A percentile compares a stretch with the other conserved stretches of the same genome.
Conservation (phyloP, 2,888 invertebrate species). For the Nomada ruficornis region DNA sequence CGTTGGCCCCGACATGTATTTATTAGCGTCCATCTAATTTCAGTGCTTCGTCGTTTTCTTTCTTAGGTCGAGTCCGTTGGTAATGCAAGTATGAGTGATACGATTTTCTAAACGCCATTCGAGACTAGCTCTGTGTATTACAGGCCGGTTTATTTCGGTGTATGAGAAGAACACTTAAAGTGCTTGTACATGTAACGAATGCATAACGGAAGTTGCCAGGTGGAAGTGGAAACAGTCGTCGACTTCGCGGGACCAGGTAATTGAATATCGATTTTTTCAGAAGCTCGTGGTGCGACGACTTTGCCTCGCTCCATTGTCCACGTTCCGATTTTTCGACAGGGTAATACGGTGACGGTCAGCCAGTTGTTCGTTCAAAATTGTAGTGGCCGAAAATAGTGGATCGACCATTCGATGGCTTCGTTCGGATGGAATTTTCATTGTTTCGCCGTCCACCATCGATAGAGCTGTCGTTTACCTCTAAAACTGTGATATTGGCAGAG, state of each 20-base stretch:
- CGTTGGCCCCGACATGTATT: too few relatives aligned
- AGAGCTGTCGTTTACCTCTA: not conserved
- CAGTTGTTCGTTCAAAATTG: not conserved
- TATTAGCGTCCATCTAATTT: too few relatives aligned
- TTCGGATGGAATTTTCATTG: slow-evolving; percentile 10
- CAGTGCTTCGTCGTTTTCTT: too few relatives aligned
- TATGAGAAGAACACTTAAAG: slow-evolving; percentile 9
- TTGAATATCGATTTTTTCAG: slow-evolving; percentile 43
- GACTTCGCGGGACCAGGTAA: slow-evolving; percentile 13
- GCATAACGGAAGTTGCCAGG: slow-evolving; percentile 12
- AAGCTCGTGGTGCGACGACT: not conserved
- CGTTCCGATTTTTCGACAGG: slow-evolving; percentile 32
- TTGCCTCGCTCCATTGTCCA: slow-evolving; percentile 1
- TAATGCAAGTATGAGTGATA: too few relatives aligned
- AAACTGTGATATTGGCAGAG: not conserved
- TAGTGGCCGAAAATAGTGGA: slow-evolving; percentile 11
- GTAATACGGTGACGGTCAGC: slow-evolving; percentile 6
- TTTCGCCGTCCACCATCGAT: not conserved
- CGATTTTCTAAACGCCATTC: too few relatives aligned
- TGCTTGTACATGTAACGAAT: slow-evolving; percentile 16
- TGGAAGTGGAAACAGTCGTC: slow-evolving; percentile 10
- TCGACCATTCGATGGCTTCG: slow-evolving; percentile 8
- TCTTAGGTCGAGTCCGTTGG: too few relatives aligned
- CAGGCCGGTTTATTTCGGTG: slow-evolving; percentile 1
- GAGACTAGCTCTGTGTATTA: slow-evolving; percentile 24